Evolutionary conservation across 2,113 vertebrate species (phyloP), one percentile per base, ranked within the genome.

Genomic region (Nycticebus coucang): DNA sequence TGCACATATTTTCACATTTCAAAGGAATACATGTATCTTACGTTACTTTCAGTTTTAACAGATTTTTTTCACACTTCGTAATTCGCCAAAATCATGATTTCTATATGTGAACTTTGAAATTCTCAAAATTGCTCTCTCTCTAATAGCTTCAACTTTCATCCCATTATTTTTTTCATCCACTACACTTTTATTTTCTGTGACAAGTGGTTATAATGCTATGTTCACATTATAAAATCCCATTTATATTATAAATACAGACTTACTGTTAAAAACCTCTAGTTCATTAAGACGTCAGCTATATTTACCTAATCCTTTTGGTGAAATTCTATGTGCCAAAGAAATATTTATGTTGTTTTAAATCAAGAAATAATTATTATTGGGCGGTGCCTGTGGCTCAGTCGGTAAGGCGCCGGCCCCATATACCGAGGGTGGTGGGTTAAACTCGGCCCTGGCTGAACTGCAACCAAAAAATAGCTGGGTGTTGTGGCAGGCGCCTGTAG

Each of bases 251-350:
- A 68, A 75, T 37, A 85, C 69, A 35, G 33, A 59, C 35, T 89
- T 86, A 53, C 41, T 79, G 14, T 71, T 57, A 77, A 10, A 93
- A 33, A 4, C 12, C 24, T 68, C 77, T 79, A 45, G 22, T 87
- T 53, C 87, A 33, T 64, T 78, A 62, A 72, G 37, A 78, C 45
- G 24, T 35, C 30, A 59, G 15, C 26, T 82, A 1, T 26, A 77
- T 78, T 95, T 93, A 72, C 55, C 87, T 35, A 93, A 30, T 77
- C 28, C 62, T 82, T 33, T 81, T 77, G 41, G 86, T 89, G n/a
- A 22, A 30, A 77, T 80, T 84, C 17, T 80, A 62, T 4, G 89
- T 18, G 41, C n/a, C 17, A 86, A 30, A 91, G 13, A 84, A 68
- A 82, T 13, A 78, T 37, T 53, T n/a, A 91, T 19, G 24, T 35